Percentiles rank a stretch among this genome's conserved stretches.
Evolutionary conservation across 2,888 invertebrate genomes (phyloP).

Genomic region (Omphaloscelis lunosa): DNA sequence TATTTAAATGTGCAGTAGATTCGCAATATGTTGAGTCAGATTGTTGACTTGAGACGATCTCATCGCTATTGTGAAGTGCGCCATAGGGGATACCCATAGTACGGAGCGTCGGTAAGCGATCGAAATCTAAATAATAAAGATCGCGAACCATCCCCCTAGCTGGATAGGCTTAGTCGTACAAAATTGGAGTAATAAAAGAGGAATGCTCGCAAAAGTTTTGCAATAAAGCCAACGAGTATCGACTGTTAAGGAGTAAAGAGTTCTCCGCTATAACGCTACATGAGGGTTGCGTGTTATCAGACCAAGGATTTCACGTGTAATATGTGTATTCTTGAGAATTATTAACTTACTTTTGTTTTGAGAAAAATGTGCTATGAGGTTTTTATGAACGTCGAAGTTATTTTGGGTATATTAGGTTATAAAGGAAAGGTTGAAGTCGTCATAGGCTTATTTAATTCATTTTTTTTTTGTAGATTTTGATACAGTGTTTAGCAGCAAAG

Average conservation of each 20-base stretch:
- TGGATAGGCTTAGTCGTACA: slow-evolving; percentile 89
- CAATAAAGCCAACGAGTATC: slow-evolving; percentile 90
- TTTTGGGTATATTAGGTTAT: slow-evolving; percentile 5
- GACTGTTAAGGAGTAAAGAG: slow-evolving; percentile 90
- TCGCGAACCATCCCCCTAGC: slow-evolving; percentile 76
- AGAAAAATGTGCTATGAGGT: slow-evolving; percentile 30
- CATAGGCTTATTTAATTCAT: neutral
- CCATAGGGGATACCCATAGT: slow-evolving; percentile 67
- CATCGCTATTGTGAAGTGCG: slow-evolving; percentile 63
- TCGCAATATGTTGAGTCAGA: slow-evolving; percentile 62
- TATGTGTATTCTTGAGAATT: slow-evolving; percentile 54
- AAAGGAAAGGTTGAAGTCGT: neutral
- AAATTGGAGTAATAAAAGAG: slow-evolving; percentile 91
- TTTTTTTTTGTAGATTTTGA: neutral
- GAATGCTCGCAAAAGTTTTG: slow-evolving; percentile 90
- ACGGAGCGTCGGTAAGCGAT: slow-evolving; percentile 74
- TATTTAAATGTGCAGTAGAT: slow-evolving; percentile 60
- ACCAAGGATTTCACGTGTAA: slow-evolving; percentile 57
- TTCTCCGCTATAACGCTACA: slow-evolving; percentile 72
- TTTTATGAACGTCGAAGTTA: slow-evolving; percentile 37
- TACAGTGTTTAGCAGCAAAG: neutral
- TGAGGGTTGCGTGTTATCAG: slow-evolving; percentile 66
- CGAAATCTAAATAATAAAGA: slow-evolving; percentile 90
- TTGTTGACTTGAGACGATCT: slow-evolving; percentile 61
- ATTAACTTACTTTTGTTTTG: slow-evolving; percentile 57